phyloP scores from a whole-genome alignment of 2,888 invertebrate species.

The Capitulum mitella region DNA sequence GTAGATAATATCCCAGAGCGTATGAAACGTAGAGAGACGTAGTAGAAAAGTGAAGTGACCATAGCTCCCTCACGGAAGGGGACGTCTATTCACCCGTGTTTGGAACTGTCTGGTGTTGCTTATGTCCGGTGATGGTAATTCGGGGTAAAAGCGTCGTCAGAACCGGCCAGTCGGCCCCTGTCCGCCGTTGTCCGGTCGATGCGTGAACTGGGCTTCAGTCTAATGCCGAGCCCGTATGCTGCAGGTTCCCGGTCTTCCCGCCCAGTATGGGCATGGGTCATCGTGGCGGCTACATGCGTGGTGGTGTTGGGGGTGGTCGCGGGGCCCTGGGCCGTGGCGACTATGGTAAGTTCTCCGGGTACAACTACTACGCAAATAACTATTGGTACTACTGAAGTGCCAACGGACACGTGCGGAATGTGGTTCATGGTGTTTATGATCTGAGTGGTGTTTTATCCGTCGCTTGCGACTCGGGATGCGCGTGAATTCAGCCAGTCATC shows the following conservation, averaged over 20 bases:
- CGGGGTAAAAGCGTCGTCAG: too few relatives aligned
- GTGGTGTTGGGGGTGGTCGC: conserved; percentile 52
- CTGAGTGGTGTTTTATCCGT: conserved; percentile 4
- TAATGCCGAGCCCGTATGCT: too few relatives aligned
- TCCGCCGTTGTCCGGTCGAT: too few relatives aligned
- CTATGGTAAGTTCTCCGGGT: conserved; percentile 65
- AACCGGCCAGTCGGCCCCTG: too few relatives aligned
- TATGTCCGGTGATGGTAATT: too few relatives aligned
- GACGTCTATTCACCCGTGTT: too few relatives aligned
- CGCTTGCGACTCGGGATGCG: neutral
- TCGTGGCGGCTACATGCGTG: conserved; percentile 17
- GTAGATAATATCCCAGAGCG: too few relatives aligned
- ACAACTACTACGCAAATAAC: conserved; percentile 36
- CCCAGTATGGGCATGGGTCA: conserved; percentile 39
- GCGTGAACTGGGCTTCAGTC: too few relatives aligned
- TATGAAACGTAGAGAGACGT: too few relatives aligned
- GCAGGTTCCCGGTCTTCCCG: conserved; percentile 12
- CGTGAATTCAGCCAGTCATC: conserved; percentile 4
- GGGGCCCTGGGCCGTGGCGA: conserved; percentile 74
- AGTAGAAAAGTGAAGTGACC: too few relatives aligned
- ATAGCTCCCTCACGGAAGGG: too few relatives aligned
- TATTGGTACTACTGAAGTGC: conserved; percentile 36
- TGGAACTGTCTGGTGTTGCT: too few relatives aligned
- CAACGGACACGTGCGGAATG: conserved; percentile 29
- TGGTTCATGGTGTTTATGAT: neutral